Evolutionary conservation across 2,888 invertebrate species (phyloP).

Genomic region (Ditylenchus weischeri): DNA sequence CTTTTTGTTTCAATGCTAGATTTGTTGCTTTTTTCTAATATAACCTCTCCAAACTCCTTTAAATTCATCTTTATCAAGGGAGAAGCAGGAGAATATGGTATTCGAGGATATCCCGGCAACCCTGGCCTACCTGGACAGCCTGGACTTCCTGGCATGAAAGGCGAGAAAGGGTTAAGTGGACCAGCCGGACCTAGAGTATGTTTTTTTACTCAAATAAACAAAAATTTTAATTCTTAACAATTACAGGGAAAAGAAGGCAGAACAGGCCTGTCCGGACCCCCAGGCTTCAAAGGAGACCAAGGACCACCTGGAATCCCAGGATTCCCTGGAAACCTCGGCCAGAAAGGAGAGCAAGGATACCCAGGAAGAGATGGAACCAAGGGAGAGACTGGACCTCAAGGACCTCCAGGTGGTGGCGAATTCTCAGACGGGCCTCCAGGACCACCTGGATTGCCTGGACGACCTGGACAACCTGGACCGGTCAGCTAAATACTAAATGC

Average conservation of each 20-base stretch:
- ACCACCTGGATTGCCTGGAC: slow-evolving; percentile 55
- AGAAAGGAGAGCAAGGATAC: slow-evolving; percentile 59
- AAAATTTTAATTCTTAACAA: not conserved
- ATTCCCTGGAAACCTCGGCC: slow-evolving; percentile 60
- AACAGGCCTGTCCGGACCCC: slow-evolving; percentile 55
- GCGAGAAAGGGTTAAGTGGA: slow-evolving; percentile 65
- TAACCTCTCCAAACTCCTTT: not conserved
- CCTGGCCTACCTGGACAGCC: slow-evolving; percentile 66
- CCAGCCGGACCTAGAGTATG: slow-evolving; percentile 68
- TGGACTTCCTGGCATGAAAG: slow-evolving; percentile 43
- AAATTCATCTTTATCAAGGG: slow-evolving; percentile 41
- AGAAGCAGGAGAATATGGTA: slow-evolving; percentile 56
- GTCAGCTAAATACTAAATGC: not conserved
- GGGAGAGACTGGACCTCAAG: slow-evolving; percentile 54
- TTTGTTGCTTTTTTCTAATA: not conserved
- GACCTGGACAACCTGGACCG: slow-evolving; percentile 56
- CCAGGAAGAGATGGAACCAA: slow-evolving; percentile 49
- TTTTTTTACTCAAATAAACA: slow-evolving; percentile 20
- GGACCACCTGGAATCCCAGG: slow-evolving; percentile 58
- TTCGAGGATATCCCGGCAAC: slow-evolving; percentile 54
- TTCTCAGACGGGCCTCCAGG: slow-evolving; percentile 57
- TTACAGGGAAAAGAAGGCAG: slow-evolving; percentile 57
- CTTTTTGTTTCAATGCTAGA: too few species aligned
- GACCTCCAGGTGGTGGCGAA: slow-evolving; percentile 50
- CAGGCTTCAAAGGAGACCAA: slow-evolving; percentile 58